Evolutionary conservation across 35 echinoderm and acorn worm species (phyloP).

Genomic region (Heliocidaris tuberculata): DNA sequence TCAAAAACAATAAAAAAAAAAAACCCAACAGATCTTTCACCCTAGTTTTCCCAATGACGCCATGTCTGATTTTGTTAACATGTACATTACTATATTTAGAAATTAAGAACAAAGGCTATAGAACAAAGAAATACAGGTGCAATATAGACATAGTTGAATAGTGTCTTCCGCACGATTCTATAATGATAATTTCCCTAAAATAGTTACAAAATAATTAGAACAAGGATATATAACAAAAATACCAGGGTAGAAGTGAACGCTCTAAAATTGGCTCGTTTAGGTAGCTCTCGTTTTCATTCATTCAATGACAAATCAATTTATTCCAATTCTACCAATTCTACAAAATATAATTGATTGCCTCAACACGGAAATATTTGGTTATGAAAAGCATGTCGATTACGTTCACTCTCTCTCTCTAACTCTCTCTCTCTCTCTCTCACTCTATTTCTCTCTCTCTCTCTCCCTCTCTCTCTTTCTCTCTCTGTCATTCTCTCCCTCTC

Average conservation of each 20-base stretch:
- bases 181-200: neutral
- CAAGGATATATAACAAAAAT: neutral
- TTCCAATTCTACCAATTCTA: neutral
- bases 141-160: neutral
- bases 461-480: too few species aligned
- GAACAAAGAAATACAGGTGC: too few species aligned
- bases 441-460: too few species aligned
- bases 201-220: neutral
- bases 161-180: neutral
- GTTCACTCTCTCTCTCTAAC: neutral
- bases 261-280: neutral
- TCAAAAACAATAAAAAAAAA: too few species aligned
- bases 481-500: neutral
- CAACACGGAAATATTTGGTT: neutral
- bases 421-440: neutral
- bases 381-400: neutral
- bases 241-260: neutral
- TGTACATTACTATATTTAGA: too few species aligned
- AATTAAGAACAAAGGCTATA: too few species aligned
- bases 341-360: neutral
- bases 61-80: too few species aligned
- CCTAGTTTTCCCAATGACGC: too few species aligned
- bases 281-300: neutral
- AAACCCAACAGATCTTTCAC: too few species aligned
- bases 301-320: slow-evolving; percentile 12